phyloP scores from a whole-genome alignment of 2,888 invertebrate species.

The Melanargia galathea region DNA sequence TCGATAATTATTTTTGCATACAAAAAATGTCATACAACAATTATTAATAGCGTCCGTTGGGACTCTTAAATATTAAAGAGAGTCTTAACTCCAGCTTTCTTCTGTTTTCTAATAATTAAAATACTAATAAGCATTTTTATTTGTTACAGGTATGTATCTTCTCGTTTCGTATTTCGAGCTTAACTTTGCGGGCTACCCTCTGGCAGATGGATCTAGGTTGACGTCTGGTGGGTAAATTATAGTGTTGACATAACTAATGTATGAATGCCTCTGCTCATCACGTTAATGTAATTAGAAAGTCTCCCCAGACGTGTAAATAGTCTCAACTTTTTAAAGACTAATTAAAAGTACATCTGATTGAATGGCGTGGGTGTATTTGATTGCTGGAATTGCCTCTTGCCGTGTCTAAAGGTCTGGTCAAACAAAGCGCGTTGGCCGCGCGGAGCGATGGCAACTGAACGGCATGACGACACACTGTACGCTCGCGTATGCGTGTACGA shows the following conservation, averaged over 20 bases:
- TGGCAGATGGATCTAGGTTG: too few relatives aligned
- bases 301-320: conserved; percentile 16
- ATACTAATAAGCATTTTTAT: background rate
- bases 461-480: background rate
- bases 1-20: too few relatives aligned
- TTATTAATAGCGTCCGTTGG: too few relatives aligned
- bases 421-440: background rate
- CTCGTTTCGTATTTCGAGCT: too few relatives aligned
- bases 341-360: conserved; percentile 21
- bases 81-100: background rate
- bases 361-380: conserved; percentile 12
- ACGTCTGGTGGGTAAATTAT: background rate
- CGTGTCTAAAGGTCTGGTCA: background rate
- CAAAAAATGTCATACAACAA: too few relatives aligned
- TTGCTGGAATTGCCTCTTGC: conserved; percentile 6
- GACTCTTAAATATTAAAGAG: too few relatives aligned
- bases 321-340: conserved; percentile 13
- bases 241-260: background rate
- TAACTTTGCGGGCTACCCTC: too few relatives aligned
- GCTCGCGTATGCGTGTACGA: too few relatives aligned
- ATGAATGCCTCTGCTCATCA: background rate
- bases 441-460: background rate
- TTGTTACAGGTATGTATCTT: background rate
- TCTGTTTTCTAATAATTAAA: background rate
- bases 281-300: conserved; percentile 14